Percentiles rank a stretch among this genome's conserved stretches.
Conservation (phyloP, 1,140 invertebrate species). For the Plectrocnemia conspersa region DNA sequence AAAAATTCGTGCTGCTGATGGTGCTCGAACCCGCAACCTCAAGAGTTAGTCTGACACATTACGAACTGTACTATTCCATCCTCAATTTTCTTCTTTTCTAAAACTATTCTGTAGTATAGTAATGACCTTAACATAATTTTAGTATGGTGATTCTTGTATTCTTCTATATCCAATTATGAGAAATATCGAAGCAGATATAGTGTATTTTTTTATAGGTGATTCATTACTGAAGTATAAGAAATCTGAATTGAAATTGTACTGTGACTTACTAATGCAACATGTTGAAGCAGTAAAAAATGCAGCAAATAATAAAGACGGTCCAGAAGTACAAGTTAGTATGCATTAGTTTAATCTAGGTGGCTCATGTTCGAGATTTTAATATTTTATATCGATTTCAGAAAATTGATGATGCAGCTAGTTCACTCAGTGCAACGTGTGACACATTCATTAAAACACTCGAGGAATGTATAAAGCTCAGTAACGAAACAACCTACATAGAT, state of each 20-base stretch:
- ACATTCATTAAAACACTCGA: conserved; percentile 78
- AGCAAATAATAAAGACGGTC: conserved; percentile 53
- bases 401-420: conserved; percentile 68
- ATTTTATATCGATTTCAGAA: conserved; percentile 55
- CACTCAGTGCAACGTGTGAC: conserved; percentile 75
- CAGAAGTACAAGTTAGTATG: conserved; percentile 57
- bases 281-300: conserved; percentile 72
- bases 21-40: too few relatives aligned
- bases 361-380: conserved; percentile 21
- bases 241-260: conserved; percentile 73
- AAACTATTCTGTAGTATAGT: too few relatives aligned
- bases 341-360: conserved; percentile 10
- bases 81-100: too few relatives aligned
- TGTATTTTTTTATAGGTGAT: conserved; percentile 10
- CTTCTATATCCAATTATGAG: too few relatives aligned
- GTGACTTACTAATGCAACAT: conserved; percentile 80
- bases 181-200: too few relatives aligned
- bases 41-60: too few relatives aligned
- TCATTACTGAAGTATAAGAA: conserved; percentile 61
- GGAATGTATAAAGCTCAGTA: conserved; percentile 69
- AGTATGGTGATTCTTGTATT: too few relatives aligned
- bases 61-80: too few relatives aligned
- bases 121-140: too few relatives aligned
- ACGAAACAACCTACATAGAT: conserved; percentile 44
- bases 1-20: too few relatives aligned